Evolutionary conservation across 1,140 invertebrate species (phyloP).

Genomic region (Pseudomyrmex gracilis): DNA sequence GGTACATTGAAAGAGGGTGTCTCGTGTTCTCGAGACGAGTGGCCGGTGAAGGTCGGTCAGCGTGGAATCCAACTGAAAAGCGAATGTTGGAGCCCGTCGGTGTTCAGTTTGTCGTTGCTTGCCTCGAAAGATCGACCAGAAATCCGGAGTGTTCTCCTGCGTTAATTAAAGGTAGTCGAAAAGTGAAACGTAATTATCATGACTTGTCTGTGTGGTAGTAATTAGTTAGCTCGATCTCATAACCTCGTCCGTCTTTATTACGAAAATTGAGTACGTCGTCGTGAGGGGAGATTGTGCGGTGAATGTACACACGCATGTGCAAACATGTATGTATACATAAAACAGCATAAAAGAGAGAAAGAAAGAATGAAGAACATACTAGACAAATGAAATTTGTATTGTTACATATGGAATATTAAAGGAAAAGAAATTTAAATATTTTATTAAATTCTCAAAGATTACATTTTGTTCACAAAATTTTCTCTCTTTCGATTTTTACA

Average conservation of each 20-base stretch:
- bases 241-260: neutral
- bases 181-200: neutral
- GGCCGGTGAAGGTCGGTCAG: slow-evolving; percentile 58
- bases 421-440: neutral
- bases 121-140: slow-evolving; percentile 74
- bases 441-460: neutral
- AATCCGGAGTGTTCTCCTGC: slow-evolving; percentile 2
- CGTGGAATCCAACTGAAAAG: slow-evolving; percentile 79
- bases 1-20: slow-evolving; percentile 50
- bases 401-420: no score
- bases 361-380: neutral
- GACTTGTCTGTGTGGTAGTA: neutral
- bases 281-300: neutral
- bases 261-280: neutral
- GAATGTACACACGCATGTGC: neutral
- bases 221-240: slow-evolving; percentile 1
- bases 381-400: no score
- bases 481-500: neutral
- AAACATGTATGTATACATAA: neutral
- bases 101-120: slow-evolving; percentile 79
- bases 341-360: neutral
- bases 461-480: neutral
- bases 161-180: slow-evolving; percentile 57
- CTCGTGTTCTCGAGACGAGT: slow-evolving; percentile 49
- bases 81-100: slow-evolving; percentile 72